These are phyloP conservation scores for Rotaria sp. DNA, from an alignment of 2,888 invertebrate species.

Conservation along the genomic window DNA sequence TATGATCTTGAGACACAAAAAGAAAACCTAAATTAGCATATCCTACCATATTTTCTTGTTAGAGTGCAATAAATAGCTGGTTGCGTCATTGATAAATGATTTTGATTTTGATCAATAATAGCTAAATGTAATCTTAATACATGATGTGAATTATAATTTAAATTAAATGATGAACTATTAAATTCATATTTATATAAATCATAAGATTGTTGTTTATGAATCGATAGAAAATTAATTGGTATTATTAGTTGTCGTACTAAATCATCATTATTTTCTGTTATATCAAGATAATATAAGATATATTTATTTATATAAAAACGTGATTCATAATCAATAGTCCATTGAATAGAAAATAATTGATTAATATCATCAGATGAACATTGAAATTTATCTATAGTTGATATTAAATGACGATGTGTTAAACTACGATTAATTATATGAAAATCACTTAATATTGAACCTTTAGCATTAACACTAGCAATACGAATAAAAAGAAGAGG, in stretches of 20 bases:
- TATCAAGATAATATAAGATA: conserved; percentile 1
- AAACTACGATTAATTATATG: neutral
- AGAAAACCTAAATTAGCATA: neutral
- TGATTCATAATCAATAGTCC: conserved; percentile 10
- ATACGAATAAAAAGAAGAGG: neutral
- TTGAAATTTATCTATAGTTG: conserved; percentile 9
- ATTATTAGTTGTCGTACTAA: neutral
- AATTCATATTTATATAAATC: neutral
- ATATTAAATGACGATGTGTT: neutral
- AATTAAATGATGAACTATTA: neutral
- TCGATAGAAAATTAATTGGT: neutral
- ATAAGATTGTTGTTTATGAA: neutral
- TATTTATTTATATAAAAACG: neutral
- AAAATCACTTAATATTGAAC: conserved; percentile 10
- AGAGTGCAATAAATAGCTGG: conserved; percentile 9
- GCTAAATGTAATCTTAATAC: neutral
- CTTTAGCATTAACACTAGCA: conserved; percentile 17
- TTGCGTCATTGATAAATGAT: neutral
- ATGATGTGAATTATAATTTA: neutral
- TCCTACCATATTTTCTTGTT: conserved; percentile 21
- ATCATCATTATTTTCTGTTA: neutral
- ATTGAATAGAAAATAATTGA: conserved; percentile 1
- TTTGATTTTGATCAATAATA: neutral
- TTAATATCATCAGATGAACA: neutral
- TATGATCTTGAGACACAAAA: neutral